Evolutionary conservation across 2,888 invertebrate species (phyloP).

Genomic region (Corythucha ciliata): DNA sequence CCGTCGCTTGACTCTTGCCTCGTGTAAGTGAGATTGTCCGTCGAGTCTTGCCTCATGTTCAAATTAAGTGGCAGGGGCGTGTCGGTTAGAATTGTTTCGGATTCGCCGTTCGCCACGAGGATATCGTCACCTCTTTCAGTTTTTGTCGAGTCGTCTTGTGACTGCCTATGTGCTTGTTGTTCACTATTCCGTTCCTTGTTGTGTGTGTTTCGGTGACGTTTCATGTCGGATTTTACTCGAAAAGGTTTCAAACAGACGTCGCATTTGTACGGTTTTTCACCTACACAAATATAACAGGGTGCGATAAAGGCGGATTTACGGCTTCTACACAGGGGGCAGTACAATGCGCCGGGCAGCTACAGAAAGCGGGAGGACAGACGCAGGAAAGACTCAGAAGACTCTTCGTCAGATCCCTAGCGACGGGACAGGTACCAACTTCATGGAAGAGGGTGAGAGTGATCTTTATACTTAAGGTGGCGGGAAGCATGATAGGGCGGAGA

Average conservation of each 20-base stretch:
- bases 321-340: too few relatives aligned
- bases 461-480: too few relatives aligned
- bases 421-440: too few relatives aligned
- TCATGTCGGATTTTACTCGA: conserved; percentile 72
- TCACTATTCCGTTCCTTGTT: conserved; percentile 36
- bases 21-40: conserved; percentile 28
- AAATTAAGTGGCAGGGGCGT: conserved; percentile 33
- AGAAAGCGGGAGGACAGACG: too few relatives aligned
- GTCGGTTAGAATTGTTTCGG: conserved; percentile 28
- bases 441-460: too few relatives aligned
- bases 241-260: conserved; percentile 69
- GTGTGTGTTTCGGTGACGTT: conserved; percentile 68
- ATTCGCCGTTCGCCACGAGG: conserved; percentile 16
- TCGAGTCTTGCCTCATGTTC: conserved; percentile 32
- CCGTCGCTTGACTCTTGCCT: too few relatives aligned
- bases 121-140: conserved; percentile 3
- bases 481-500: too few relatives aligned
- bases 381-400: too few relatives aligned
- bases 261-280: conserved; percentile 69
- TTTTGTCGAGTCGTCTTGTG: conserved; percentile 11
- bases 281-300: too few relatives aligned
- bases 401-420: too few relatives aligned
- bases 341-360: too few relatives aligned
- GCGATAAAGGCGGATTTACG: too few relatives aligned
- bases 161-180: neutral